Evolutionary conservation across 2,797 vertebrate genomes (phyloP), one percentile per base, ranked within the genome.

Genomic region (Enteromius afrohamiltoni): DNA sequence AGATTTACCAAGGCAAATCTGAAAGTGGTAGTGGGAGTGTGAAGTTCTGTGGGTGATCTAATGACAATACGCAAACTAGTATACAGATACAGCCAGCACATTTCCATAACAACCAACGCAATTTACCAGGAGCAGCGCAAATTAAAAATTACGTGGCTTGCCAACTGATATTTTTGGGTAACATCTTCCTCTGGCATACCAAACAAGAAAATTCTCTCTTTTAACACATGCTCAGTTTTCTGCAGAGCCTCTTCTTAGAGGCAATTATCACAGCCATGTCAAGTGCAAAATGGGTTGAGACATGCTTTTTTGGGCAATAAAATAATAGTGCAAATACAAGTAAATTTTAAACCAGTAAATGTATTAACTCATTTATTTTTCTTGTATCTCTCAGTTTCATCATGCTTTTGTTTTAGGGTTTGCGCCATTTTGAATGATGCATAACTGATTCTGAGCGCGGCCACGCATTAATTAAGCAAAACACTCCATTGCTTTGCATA

Each of bases 401-500:
- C 21, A 45, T 69, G 47, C 23, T 29, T 80, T 53, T 14, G 42
- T 31, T 53, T 70, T 11, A 58, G 34, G 10, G 26, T 19, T 23
- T 49, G 19, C 8, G 2, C 19, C 3, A 37, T 73, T 81, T 62
- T 62, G 14, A 74, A 51, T n/a, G 47, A 64, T 23, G 29, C 40
- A 37, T 34, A 17, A 23, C 16, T 73, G 68, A 76, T 34, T 49
- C 29, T 73, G 21, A 81, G 21, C 19, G 16, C 1, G 1, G 34
- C 21, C 75, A 45, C 64, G 77, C 19, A 79, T 79, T 79, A 67
- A 49, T 68, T 51, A 79, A n/a, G 42, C 31, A 37, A 67, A 79
- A 67, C 60, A 37, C 47, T n/a, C 17, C 11, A 23, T 26, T 73
- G 60, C 60, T 82, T 51, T 64, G 70, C 71, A 77, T 70, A 74